Percentiles rank a stretch among this genome's conserved stretches.
phyloP scores from a whole-genome alignment of 2,888 invertebrate species.

The Hetaerina titia region DNA sequence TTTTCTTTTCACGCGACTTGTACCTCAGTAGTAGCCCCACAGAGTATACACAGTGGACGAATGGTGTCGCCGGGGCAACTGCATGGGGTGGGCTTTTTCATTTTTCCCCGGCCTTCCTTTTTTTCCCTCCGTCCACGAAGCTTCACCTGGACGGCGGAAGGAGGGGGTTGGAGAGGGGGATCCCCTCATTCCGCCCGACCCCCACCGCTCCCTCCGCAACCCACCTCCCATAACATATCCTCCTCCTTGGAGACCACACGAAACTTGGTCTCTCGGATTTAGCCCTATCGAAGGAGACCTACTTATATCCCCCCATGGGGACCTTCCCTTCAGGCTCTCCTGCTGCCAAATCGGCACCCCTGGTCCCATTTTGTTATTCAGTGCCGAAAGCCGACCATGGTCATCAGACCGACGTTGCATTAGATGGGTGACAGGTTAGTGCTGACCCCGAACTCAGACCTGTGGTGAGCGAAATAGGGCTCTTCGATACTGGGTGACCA shows the following conservation, averaged over 20 bases:
- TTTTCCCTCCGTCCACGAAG: slow-evolving; percentile 1
- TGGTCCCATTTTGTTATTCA: neutral
- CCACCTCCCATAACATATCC: neutral
- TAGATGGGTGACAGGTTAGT: neutral
- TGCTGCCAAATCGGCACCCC: neutral
- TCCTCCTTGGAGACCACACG: neutral
- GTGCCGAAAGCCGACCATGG: neutral
- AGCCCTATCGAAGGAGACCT: slow-evolving; percentile 1
- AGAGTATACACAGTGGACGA: slow-evolving; percentile 21
- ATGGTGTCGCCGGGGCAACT: neutral
- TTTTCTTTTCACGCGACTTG: neutral
- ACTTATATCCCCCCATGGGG: neutral
- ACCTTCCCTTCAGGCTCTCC: neutral
- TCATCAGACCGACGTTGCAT: neutral
- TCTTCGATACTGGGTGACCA: neutral
- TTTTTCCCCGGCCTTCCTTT: neutral
- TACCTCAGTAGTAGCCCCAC: neutral
- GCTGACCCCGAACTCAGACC: neutral
- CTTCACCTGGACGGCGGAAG: slow-evolving; percentile 10
- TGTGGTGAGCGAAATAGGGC: neutral
- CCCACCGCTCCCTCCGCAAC: neutral
- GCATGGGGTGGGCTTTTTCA: slow-evolving; percentile 32
- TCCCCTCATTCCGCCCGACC: neutral
- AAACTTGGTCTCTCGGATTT: neutral
- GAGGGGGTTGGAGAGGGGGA: neutral